Conservation (phyloP, 2,888 invertebrate species). For the Plagodis pulveraria region DNA sequence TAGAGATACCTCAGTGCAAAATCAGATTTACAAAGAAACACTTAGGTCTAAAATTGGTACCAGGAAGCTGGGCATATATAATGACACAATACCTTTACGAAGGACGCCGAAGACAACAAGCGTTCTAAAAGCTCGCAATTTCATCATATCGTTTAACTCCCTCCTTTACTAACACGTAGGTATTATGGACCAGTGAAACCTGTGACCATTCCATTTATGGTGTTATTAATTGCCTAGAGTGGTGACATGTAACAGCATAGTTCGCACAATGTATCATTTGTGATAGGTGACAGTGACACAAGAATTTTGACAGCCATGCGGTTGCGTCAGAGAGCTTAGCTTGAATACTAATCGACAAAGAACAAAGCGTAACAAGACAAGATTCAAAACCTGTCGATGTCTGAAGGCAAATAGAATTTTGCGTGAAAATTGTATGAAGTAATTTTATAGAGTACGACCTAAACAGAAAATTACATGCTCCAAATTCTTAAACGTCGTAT, state of each 20-base stretch:
- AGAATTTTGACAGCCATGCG: conserved; percentile 37
- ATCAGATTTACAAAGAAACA: no score
- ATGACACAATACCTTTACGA: no score
- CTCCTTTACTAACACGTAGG: conserved; percentile 7
- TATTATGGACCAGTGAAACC: conserved; percentile 17
- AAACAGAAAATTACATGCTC: no score
- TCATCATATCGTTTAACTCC: neutral
- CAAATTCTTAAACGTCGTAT: no score
- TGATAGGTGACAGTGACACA: conserved; percentile 40
- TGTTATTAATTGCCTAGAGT: conserved; percentile 33
- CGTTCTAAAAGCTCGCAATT: no score
- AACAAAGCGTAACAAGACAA: conserved; percentile 15
- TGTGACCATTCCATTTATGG: conserved; percentile 24
- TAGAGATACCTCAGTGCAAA: no score
- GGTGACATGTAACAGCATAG: conserved; percentile 25
- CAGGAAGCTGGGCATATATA: no score
- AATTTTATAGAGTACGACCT: no score
- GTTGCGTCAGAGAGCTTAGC: conserved; percentile 23
- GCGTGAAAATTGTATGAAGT: no score
- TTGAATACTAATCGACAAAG: conserved; percentile 18
- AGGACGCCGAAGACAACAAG: no score
- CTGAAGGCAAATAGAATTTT: no score
- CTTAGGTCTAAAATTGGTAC: no score
- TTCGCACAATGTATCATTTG: conserved; percentile 46
- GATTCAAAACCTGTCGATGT: neutral